These are phyloP conservation scores for Acleris literana DNA, from an alignment of 2,888 invertebrate species.

Conservation along the genomic window DNA sequence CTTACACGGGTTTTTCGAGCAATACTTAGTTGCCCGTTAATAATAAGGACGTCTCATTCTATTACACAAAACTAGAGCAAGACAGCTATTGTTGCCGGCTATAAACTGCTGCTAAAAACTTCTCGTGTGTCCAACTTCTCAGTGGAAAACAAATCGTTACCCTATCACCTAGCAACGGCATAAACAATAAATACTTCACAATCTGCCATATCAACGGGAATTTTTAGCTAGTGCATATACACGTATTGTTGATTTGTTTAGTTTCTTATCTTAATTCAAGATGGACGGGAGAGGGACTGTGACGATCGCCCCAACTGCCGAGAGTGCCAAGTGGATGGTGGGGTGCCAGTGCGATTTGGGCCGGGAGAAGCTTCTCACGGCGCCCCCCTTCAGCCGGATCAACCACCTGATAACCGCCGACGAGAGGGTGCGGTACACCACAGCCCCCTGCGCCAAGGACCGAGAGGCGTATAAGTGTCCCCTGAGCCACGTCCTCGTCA, in stretches of 20 bases:
- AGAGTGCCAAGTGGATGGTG: slow-evolving; percentile 55
- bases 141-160: not conserved
- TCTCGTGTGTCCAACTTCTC: too few relatives aligned
- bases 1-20: too few relatives aligned
- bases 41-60: too few relatives aligned
- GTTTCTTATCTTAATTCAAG: slow-evolving; percentile 37
- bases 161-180: slow-evolving; percentile 25
- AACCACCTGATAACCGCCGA: slow-evolving; percentile 42
- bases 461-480: slow-evolving; percentile 68
- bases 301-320: slow-evolving; percentile 58
- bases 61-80: too few relatives aligned
- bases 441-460: slow-evolving; percentile 69
- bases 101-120: too few relatives aligned
- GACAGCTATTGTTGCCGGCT: too few relatives aligned
- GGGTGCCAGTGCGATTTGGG: slow-evolving; percentile 76
- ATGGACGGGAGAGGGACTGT: slow-evolving; percentile 54
- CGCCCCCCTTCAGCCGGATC: slow-evolving; percentile 66
- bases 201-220: slow-evolving; percentile 24
- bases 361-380: slow-evolving; percentile 73
- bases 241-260: slow-evolving; percentile 29
- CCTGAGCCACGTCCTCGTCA: slow-evolving; percentile 68
- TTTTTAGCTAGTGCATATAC: slow-evolving; percentile 22
- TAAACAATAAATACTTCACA: slow-evolving; percentile 13
- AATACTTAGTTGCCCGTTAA: too few relatives aligned
- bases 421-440: slow-evolving; percentile 53